Conservation (phyloP, 2,888 invertebrate species). For the Pterostichus madidus region DNA sequence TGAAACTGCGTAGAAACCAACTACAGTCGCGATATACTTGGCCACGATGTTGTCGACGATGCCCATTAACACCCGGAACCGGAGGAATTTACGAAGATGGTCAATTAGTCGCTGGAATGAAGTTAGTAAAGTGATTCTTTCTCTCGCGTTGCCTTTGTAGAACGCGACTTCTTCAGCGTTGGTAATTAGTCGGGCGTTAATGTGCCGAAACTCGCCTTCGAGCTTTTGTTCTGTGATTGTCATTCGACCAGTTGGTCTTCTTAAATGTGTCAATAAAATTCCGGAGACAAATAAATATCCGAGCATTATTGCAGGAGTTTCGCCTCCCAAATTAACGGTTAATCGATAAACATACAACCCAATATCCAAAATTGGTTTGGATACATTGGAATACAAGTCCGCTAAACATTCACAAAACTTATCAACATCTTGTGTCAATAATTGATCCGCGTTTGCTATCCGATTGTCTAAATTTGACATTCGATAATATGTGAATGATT, state of each 20-base stretch:
- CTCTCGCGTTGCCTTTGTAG: constrained; percentile 90
- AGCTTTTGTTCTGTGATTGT: constrained; percentile 97
- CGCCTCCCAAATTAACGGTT: constrained; percentile 90
- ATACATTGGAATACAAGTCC: constrained; percentile 97
- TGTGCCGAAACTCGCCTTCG: constrained; percentile 99
- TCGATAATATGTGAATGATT: constrained; percentile 98
- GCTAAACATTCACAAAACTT: constrained; percentile 98
- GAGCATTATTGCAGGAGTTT: constrained; percentile 95
- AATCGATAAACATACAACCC: constrained; percentile 95
- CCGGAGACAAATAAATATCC: constrained; percentile 93
- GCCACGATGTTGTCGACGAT: constrained; percentile 97
- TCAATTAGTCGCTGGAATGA: constrained; percentile 93
- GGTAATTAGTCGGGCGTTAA: constrained; percentile 96
- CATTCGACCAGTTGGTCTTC: constrained; percentile 91
- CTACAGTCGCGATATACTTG: constrained; percentile 97
- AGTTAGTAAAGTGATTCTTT: constrained; percentile 91
- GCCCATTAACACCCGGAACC: constrained; percentile 95
- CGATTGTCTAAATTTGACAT: constrained; percentile 97
- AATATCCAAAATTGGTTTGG: constrained; percentile 97
- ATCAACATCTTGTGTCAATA: constrained; percentile 97
- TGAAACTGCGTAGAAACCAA: constrained; percentile 97
- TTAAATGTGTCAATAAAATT: constrained; percentile 89
- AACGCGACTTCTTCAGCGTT: constrained; percentile 97
- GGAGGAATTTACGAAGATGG: constrained; percentile 92
- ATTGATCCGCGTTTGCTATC: constrained; percentile 97